Evolutionary conservation across 1,140 invertebrate species (phyloP).

Genomic region (Hylaeus anthracinus): DNA sequence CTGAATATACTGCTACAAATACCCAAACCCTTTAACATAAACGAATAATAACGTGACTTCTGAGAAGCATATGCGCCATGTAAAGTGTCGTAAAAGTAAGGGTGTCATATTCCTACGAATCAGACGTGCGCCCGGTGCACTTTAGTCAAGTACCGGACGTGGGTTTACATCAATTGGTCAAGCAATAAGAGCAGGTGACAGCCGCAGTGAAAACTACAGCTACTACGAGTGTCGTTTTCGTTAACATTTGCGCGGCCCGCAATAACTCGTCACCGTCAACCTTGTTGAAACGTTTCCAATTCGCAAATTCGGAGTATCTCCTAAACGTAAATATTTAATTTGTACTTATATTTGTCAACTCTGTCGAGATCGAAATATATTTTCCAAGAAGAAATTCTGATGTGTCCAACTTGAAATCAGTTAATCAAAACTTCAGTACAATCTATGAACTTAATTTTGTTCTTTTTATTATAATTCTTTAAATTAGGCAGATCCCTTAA

Average conservation of each 20-base stretch:
- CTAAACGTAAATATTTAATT: background rate
- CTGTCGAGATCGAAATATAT: no score
- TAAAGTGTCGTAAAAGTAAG: conserved; percentile 64
- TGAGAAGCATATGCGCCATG: conserved; percentile 42
- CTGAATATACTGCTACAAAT: background rate
- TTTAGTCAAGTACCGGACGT: conserved; percentile 48
- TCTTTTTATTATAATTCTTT: no score
- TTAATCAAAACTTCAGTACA: no score
- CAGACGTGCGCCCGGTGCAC: conserved; percentile 54
- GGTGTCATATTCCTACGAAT: conserved; percentile 61
- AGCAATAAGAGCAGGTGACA: conserved; percentile 70
- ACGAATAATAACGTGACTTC: conserved; percentile 26
- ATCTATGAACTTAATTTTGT: no score
- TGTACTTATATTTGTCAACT: background rate
- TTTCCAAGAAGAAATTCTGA: no score
- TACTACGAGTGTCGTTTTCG: background rate
- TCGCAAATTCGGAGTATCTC: background rate
- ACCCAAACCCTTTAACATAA: background rate
- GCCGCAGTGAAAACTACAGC: conserved; percentile 34
- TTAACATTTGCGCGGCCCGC: conserved; percentile 23
- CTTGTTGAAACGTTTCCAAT: background rate
- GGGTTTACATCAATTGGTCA: conserved; percentile 49
- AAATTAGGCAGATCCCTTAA: no score
- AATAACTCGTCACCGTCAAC: conserved; percentile 4
- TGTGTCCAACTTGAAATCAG: no score